Conservation (phyloP, 2,888 invertebrate genomes). For the Macrophya alboannulata region DNA sequence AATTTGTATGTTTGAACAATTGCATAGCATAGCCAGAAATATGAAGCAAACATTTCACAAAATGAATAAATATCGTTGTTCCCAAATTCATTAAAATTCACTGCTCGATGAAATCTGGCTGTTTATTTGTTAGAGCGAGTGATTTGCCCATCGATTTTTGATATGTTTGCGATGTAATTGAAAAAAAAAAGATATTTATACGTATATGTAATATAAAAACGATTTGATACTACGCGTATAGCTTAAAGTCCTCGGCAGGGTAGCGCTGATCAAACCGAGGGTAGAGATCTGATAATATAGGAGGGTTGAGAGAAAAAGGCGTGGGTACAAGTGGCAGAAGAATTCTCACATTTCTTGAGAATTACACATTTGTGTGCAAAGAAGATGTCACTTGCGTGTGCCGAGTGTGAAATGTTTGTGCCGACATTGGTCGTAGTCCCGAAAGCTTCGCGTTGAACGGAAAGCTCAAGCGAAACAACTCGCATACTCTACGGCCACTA, state of each 20-base stretch:
- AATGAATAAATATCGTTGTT: background rate
- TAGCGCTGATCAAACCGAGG: conserved; percentile 38
- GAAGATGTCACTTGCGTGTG: conserved; percentile 42
- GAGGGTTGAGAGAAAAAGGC: conserved; percentile 9
- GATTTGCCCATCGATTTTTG: background rate
- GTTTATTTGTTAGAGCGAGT: background rate
- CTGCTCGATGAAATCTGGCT: background rate
- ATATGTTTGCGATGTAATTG: conserved; percentile 16
- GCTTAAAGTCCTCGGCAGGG: background rate
- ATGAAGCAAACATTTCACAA: background rate
- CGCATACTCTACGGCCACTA: conserved; percentile 16
- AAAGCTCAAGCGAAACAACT: conserved; percentile 22
- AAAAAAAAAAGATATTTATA: background rate
- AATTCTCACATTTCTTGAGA: conserved; percentile 13
- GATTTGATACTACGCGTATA: conserved; percentile 1
- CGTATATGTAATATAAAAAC: background rate
- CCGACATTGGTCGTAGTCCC: background rate
- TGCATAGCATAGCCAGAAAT: background rate
- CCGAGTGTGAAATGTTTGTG: conserved; percentile 42
- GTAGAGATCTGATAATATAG: conserved; percentile 28
- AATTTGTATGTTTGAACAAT: background rate
- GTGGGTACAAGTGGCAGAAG: background rate
- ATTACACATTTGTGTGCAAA: conserved; percentile 52
- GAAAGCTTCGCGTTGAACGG: conserved; percentile 3
- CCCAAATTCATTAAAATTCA: background rate